A percentile compares a stretch with the other conserved stretches of the same genome.
phyloP scores from a whole-genome alignment of 2,797 vertebrate species.

The Allobates femoralis region DNA sequence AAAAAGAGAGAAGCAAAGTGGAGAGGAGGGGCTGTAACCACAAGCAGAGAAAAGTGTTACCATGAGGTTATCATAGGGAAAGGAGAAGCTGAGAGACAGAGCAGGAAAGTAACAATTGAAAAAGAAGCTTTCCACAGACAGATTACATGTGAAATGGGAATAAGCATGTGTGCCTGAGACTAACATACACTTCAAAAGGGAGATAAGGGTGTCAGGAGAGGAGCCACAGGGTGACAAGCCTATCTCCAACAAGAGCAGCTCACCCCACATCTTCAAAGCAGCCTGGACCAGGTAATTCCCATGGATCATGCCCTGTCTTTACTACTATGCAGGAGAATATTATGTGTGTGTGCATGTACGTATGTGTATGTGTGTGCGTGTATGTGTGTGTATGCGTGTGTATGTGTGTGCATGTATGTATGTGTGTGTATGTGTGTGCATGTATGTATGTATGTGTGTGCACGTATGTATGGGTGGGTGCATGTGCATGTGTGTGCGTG shows the following conservation, averaged over 20 bases:
- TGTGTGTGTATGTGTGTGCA: too few relatives aligned
- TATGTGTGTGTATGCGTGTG: too few relatives aligned
- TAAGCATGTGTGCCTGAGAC: not conserved
- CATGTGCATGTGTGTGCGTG: too few relatives aligned
- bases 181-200: constrained; percentile 17
- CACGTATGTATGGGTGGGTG: too few relatives aligned
- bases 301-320: not conserved
- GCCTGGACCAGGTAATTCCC: constrained; percentile 44
- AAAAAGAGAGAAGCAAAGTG: constrained; percentile 42
- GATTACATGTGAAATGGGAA: not conserved
- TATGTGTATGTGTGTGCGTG: not conserved
- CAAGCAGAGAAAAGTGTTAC: constrained; percentile 52
- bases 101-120: constrained; percentile 36
- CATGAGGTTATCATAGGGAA: constrained; percentile 47
- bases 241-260: not conserved
- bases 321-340: not conserved
- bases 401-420: too few relatives aligned
- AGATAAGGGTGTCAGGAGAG: constrained; percentile 11
- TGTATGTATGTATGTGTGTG: too few relatives aligned
- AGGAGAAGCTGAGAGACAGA: constrained; percentile 36
- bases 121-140: not conserved
- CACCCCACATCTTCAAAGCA: constrained; percentile 23
- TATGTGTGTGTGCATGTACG: not conserved
- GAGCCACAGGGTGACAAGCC: not conserved
- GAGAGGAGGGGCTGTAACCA: constrained; percentile 56